Base-by-base conservation (phyloP, 2,888 invertebrate species). In the Cantharis rustica region DNA sequence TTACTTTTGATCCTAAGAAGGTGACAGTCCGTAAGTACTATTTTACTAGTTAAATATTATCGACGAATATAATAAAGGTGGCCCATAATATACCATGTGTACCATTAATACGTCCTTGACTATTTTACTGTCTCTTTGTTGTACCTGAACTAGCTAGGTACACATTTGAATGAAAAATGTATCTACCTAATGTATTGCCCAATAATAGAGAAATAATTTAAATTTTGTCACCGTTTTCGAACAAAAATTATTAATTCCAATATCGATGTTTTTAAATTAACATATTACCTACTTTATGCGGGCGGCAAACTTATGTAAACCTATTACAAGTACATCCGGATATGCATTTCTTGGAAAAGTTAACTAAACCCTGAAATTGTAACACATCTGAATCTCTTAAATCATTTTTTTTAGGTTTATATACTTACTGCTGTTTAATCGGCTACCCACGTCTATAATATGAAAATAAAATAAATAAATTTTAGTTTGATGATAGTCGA, bases 1-100 rank as follows among this genome's bases (percentile, higher is more conserved):
- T 91, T 84, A 90, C 90, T 80, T 94, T 93, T 89, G 95, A 97
- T 89, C 96, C 97, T 78, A 96, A 95, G 91, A 94, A 93, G 89
- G 95, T 96, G 87, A 93, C 96, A 93, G 96, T 97, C 91, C 96
- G 97, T 97, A 91, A 97, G 97, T 97, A 90, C 72, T 79, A 47
- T 47, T 47, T 47, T 13, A 47, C 13, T 47, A 47, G 47, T 47
- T 76, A 31, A 66, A 26, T 70, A 71, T 71, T 26, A 72, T 72
- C 63, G 64, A 69, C 66, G 61, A 70, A 61, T 66, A 11, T 23
- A 47, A 23, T 20, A 26, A 47, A 69, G 68, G 23, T 77, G 10
- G 10, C 69, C 16, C 13, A 64, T 64, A 64, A 64, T 64, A 64
- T 9, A 23, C 23, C 23, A 23, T 64, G 16, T 64, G 11, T 64